Conservation (phyloP, 2,888 invertebrate genomes). For the Calliopum simillimum region DNA sequence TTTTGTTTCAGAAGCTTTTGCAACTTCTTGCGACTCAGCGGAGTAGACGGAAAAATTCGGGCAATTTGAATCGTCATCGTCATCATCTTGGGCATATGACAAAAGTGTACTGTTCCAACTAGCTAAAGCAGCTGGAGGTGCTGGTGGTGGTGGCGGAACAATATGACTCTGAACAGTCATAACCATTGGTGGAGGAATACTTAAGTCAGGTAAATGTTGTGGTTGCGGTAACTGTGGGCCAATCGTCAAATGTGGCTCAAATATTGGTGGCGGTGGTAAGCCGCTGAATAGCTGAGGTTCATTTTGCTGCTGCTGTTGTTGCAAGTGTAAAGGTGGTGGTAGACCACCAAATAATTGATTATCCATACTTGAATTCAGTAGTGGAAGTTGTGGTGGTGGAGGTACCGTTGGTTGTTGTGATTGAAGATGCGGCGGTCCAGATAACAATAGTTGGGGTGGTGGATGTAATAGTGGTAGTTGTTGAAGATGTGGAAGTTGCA, state of each 20-base stretch:
- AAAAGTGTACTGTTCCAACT: constrained; percentile 60
- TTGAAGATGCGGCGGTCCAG: too few relatives aligned
- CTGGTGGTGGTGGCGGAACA: constrained; percentile 61
- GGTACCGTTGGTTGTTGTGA: constrained; percentile 42
- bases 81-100: constrained; percentile 65
- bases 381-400: constrained; percentile 45
- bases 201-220: constrained; percentile 27
- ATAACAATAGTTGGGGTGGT: constrained; percentile 23
- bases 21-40: constrained; percentile 78
- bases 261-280: constrained; percentile 52
- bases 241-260: constrained; percentile 20
- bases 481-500: background rate
- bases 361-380: constrained; percentile 29
- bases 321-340: constrained; percentile 41
- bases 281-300: constrained; percentile 51
- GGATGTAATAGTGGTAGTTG: constrained; percentile 35
- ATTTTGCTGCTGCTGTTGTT: constrained; percentile 29
- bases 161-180: constrained; percentile 41
- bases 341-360: constrained; percentile 38
- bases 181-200: constrained; percentile 44
- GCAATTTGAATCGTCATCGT: constrained; percentile 78
- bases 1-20: constrained; percentile 55
- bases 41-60: constrained; percentile 90
- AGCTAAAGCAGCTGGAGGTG: constrained; percentile 60
- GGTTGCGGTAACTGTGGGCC: constrained; percentile 15